phyloP scores from a whole-genome alignment of 2,797 vertebrate species.

The Scolopax rusticola region DNA sequence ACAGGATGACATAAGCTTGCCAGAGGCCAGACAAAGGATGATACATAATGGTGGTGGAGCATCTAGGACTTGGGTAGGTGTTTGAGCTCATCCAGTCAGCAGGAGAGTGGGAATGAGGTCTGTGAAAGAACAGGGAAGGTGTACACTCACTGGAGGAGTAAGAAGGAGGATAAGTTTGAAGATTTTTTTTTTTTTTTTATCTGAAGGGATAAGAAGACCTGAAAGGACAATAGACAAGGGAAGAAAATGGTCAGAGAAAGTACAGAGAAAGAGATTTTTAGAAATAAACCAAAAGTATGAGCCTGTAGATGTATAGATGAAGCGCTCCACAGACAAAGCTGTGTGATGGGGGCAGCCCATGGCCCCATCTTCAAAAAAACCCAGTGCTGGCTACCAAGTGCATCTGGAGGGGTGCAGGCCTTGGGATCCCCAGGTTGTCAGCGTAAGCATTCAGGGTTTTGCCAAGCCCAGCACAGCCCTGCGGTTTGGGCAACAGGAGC shows the following conservation, averaged over 20 bases:
- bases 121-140: not conserved
- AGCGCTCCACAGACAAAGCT: not conserved
- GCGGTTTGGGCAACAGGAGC: not conserved
- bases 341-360: not conserved
- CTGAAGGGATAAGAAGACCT: not conserved
- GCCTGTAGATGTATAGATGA: not conserved
- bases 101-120: not conserved
- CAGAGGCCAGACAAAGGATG: not conserved
- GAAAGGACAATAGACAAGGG: not conserved
- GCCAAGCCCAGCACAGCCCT: not conserved
- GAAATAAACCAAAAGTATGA: not conserved
- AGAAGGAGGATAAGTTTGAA: not conserved
- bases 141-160: not conserved
- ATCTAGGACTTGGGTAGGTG: not conserved
- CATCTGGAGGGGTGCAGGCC: not conserved
- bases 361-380: not conserved
- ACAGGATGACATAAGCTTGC: not conserved
- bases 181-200: not conserved
- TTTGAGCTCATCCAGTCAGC: not conserved
- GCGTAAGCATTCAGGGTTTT: fast-evolving
- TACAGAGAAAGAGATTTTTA: not conserved
- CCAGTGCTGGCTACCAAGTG: not conserved
- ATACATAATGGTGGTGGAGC: not conserved
- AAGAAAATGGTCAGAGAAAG: not conserved
- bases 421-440: not conserved